Evolutionary conservation across 2,797 vertebrate species (phyloP), one percentile per base, ranked within the genome.

Genomic region (Naso thynnoides): DNA sequence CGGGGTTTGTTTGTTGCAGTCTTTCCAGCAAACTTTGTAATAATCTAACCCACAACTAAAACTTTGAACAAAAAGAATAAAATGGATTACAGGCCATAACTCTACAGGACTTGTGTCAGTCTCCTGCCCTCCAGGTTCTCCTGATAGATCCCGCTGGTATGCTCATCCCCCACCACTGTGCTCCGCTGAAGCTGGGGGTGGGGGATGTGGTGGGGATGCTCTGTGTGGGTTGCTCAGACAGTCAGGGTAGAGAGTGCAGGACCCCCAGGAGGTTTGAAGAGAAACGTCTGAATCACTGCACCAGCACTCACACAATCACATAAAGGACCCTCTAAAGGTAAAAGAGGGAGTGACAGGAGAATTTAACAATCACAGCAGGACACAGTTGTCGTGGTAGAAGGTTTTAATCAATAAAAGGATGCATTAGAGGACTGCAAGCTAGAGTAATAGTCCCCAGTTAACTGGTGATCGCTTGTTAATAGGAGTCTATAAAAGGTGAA

Each of bases 261-360:
- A 70, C 52, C 73, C 59, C 75, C 71, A 52, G 42, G 85, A 76
- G 70, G 49, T 69, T 57, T 57, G 23, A 53, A 70, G 52, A 79
- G 70, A 85, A 68, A 70, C 48, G 62, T 76, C 67, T 84, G 76
- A 83, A 68, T 85, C 76, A 74, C 53, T 76, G 70, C 69, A 52
- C 33, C 54, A 10, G 36, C 36, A 60, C 26, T 13, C n/a, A 50
- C 44, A 24, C 33, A 29, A 45, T 19, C 42, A 59, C 26, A 56
- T 14, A 21, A 33, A 41, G 29, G 9, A 66, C 53, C 70, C 44
- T 61, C 31, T 7, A 26, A 33, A 58, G 29, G 36, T 41, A 57
- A 71, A 66, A 65, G 27, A 31, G 11, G 49, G 13, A 76, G 47
- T 57, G 64, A 14, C 50, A 79, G 59, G 14, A 52, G 36, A 33